Conservation (phyloP, 2,797 vertebrate genomes). For the Pseudomugil gertrudae region DNA sequence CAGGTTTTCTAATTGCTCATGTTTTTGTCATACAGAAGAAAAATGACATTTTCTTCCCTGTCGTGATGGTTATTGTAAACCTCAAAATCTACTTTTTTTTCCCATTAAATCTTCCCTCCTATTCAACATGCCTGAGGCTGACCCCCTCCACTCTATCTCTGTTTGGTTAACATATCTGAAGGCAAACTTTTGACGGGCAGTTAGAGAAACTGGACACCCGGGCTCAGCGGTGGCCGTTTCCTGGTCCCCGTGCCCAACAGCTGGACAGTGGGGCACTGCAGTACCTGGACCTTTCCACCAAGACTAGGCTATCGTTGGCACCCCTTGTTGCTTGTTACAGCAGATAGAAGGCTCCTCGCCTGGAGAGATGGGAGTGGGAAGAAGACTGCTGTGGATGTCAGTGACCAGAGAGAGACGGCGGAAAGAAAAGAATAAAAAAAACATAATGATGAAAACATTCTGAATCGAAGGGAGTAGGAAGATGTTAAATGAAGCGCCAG, state of each 20-base stretch:
- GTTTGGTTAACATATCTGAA: slow-evolving; percentile 73
- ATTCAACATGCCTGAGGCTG: slow-evolving; percentile 60
- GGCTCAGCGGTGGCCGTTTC: slow-evolving; percentile 73
- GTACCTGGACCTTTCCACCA: slow-evolving; percentile 75
- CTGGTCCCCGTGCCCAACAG: slow-evolving; percentile 75
- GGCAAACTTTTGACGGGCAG: slow-evolving; percentile 81
- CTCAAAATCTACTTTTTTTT: slow-evolving; percentile 39
- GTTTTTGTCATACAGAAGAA: slow-evolving; percentile 23
- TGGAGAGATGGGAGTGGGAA: slow-evolving; percentile 73
- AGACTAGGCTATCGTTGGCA: slow-evolving; percentile 64
- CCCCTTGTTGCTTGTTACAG: slow-evolving; percentile 59
- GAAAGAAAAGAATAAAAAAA: slow-evolving; percentile 4
- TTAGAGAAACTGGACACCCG: slow-evolving; percentile 79
- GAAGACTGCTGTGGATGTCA: slow-evolving; percentile 76
- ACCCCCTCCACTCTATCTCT: slow-evolving; percentile 72
- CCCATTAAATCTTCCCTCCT: slow-evolving; percentile 50
- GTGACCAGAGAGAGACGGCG: slow-evolving; percentile 63
- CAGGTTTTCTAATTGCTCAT: slow-evolving; percentile 37
- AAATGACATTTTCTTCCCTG: slow-evolving; percentile 35
- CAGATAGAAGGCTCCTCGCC: slow-evolving; percentile 71
- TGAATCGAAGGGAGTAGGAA: slow-evolving; percentile 26
- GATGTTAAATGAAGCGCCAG: slow-evolving; percentile 54
- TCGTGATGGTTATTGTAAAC: slow-evolving; percentile 45
- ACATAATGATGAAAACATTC: slow-evolving; percentile 54
- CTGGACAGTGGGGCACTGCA: slow-evolving; percentile 71